These are phyloP conservation scores for Corythucha ciliata DNA, from an alignment of 2,888 invertebrate species.

Conservation along the genomic window DNA sequence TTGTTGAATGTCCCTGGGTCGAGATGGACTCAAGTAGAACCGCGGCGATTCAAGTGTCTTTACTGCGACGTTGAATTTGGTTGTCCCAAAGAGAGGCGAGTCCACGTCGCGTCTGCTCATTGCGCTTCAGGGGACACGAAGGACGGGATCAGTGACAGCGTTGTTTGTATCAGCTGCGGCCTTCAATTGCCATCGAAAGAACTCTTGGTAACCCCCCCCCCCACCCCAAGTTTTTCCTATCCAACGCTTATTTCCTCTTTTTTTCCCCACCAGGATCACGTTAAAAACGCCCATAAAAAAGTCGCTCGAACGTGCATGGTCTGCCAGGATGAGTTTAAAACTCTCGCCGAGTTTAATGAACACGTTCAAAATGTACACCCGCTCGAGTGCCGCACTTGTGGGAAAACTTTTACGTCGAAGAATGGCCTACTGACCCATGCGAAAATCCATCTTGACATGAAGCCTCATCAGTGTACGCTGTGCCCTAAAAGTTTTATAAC, in stretches of 20 bases:
- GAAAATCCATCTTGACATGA: slow-evolving; percentile 70
- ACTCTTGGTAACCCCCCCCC: slow-evolving; percentile 19
- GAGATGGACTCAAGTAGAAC: too few relatives aligned
- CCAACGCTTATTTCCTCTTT: background rate
- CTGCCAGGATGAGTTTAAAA: slow-evolving; percentile 57
- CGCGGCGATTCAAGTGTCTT: slow-evolving; percentile 44
- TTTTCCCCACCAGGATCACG: slow-evolving; percentile 13
- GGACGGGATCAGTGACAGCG: slow-evolving; percentile 13
- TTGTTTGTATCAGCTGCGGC: slow-evolving; percentile 31
- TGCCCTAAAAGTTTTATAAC: slow-evolving; percentile 77
- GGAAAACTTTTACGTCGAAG: slow-evolving; percentile 68
- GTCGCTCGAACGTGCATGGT: slow-evolving; percentile 46
- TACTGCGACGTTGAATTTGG: slow-evolving; percentile 51
- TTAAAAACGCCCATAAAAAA: slow-evolving; percentile 26
- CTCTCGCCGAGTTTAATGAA: slow-evolving; percentile 57
- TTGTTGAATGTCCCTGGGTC: slow-evolving; percentile 19
- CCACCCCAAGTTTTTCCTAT: background rate
- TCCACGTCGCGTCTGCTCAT: slow-evolving; percentile 43
- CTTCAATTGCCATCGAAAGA: slow-evolving; percentile 29
- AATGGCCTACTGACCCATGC: slow-evolving; percentile 57
- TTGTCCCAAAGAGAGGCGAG: slow-evolving; percentile 54
- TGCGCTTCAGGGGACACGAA: slow-evolving; percentile 24
- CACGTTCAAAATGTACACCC: slow-evolving; percentile 67
- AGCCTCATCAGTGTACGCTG: slow-evolving; percentile 62
- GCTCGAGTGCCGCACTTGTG: slow-evolving; percentile 71